A percentile compares a stretch with the other conserved stretches of the same genome.
Evolutionary conservation across 1,140 invertebrate genomes (phyloP).

Genomic region (Trigoniulus corallinus): DNA sequence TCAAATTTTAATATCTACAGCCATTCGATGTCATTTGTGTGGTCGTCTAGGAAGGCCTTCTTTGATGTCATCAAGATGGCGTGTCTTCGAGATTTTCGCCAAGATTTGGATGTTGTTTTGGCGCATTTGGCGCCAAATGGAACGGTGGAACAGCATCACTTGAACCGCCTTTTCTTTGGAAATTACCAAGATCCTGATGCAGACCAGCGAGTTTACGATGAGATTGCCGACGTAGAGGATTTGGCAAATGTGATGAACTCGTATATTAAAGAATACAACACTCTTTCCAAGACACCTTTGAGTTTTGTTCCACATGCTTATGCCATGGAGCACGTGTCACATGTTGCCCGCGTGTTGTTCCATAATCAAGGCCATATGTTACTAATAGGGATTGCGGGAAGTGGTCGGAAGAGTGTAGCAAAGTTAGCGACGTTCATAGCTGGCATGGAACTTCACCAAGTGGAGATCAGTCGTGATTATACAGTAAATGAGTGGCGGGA

Average conservation of each 20-base stretch:
- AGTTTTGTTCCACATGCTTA: conserved; percentile 60
- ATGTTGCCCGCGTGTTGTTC: conserved; percentile 52
- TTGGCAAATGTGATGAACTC: conserved; percentile 67
- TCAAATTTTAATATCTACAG: too few relatives aligned
- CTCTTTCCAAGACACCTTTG: conserved; percentile 12
- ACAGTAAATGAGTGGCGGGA: conserved; percentile 68
- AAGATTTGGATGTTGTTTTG: neutral
- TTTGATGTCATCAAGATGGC: conserved; percentile 54
- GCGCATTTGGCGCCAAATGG: neutral
- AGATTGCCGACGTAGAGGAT: conserved; percentile 40
- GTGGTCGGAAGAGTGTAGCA: conserved; percentile 65
- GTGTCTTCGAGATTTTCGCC: conserved; percentile 45
- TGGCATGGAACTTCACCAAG: conserved; percentile 47
- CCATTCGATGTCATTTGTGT: too few relatives aligned
- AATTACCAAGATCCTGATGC: conserved; percentile 79
- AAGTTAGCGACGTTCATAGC: conserved; percentile 62
- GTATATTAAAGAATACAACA: conserved; percentile 75
- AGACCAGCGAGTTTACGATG: conserved; percentile 72
- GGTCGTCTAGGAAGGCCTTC: too few relatives aligned
- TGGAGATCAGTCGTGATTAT: conserved; percentile 68
- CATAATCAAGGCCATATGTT: conserved; percentile 54
- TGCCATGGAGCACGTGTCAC: conserved; percentile 79
- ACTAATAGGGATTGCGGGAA: conserved; percentile 72
- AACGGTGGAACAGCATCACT: conserved; percentile 26
- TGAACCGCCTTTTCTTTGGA: conserved; percentile 71